These are phyloP conservation scores for Gryllus bimaculatus DNA, from an alignment of 1,140 invertebrate species.

Conservation along the genomic window DNA sequence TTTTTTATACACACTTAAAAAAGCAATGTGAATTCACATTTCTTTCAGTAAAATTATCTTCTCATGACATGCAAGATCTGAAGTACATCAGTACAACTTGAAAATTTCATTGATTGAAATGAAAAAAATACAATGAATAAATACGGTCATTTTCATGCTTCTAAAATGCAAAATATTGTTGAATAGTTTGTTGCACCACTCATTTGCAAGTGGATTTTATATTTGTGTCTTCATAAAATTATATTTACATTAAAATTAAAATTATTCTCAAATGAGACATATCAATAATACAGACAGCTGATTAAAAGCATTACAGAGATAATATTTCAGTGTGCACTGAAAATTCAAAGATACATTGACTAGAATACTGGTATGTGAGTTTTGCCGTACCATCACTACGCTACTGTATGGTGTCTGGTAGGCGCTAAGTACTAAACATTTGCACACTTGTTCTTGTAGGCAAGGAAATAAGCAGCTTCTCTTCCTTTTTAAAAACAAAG, in stretches of 20 bases:
- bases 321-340: conserved; percentile 1
- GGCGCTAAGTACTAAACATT: conserved; percentile 1
- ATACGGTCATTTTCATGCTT: neutral
- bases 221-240: neutral
- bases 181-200: neutral
- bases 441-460: neutral
- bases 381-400: neutral
- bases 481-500: neutral
- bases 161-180: neutral
- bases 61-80: no score
- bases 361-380: conserved; percentile 4
- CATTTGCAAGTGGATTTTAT: neutral
- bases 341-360: conserved; percentile 1
- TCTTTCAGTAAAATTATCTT: no score
- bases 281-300: neutral
- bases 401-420: neutral
- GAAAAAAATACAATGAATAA: neutral
- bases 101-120: no score
- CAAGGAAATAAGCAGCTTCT: neutral
- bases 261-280: neutral
- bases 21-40: no score
- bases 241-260: neutral
- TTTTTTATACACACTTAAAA: no score
- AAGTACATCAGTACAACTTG: no score
- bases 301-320: conserved; percentile 1